These are phyloP conservation scores for Tragelaphus imberbis DNA, from an alignment of 2,113 vertebrate genomes.

Conservation along the genomic window DNA sequence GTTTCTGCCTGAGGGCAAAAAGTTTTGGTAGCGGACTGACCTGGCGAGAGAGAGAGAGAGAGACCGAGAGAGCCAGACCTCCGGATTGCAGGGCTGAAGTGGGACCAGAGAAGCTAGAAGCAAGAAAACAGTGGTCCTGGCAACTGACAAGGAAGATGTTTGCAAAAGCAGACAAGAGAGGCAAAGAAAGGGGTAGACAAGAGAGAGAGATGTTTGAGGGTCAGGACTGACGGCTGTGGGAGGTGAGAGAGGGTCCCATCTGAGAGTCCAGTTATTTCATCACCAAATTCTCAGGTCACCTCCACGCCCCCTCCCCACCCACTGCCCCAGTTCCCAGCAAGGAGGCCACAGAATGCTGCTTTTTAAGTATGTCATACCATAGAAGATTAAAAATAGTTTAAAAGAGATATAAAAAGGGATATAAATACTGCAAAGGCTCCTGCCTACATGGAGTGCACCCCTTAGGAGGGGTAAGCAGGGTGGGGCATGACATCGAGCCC, in stretches of 20 bases:
- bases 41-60: fast-evolving
- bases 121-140: not conserved
- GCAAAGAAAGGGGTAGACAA: fast-evolving
- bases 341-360: not conserved
- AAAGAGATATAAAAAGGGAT: slow-evolving; percentile 21
- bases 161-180: not conserved
- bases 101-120: fast-evolving
- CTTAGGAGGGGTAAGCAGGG: not conserved
- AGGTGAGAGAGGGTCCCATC: not conserved
- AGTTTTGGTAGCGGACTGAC: fast-evolving
- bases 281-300: not conserved
- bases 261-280: not conserved
- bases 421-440: slow-evolving; percentile 57
- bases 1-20: not conserved
- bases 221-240: fast-evolving
- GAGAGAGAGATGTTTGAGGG: not conserved
- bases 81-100: not conserved
- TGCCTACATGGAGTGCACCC: not conserved
- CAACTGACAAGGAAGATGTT: fast-evolving
- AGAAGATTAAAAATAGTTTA: slow-evolving; percentile 64
- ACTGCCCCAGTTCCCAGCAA: slow-evolving; percentile 32
- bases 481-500: not conserved
- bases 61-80: not conserved
- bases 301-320: not conserved
- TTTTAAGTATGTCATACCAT: slow-evolving; percentile 64